phyloP scores from a whole-genome alignment of 2,113 vertebrate species.

The Pelusios castaneus region DNA sequence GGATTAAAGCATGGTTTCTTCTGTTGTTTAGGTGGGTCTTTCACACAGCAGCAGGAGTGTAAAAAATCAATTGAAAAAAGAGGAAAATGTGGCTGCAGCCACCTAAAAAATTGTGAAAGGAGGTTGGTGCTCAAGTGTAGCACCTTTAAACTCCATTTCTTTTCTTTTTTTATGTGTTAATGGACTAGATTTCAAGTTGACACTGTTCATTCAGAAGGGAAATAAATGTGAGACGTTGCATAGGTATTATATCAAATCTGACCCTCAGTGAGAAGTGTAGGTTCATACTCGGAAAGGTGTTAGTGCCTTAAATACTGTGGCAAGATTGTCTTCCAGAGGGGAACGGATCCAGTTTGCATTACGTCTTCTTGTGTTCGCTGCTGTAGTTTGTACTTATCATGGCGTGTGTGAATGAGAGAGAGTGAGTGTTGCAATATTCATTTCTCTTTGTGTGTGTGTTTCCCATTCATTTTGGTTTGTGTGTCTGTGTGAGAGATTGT shows the following conservation, averaged over 20 bases:
- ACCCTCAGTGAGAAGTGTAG: not conserved
- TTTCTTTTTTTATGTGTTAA: not conserved
- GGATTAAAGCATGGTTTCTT: conserved; percentile 26
- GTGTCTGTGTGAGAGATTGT: not conserved
- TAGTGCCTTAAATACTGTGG: not conserved
- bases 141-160: conserved; percentile 22
- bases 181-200: not conserved
- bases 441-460: not conserved
- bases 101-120: not conserved
- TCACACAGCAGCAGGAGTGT: not conserved
- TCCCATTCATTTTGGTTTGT: not conserved
- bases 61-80: not conserved
- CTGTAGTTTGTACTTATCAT: not conserved
- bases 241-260: not conserved
- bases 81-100: not conserved
- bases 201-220: not conserved
- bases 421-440: not conserved
- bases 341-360: not conserved
- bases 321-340: not conserved
- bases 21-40: not conserved
- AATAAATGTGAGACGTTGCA: not conserved
- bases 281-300: too few relatives aligned
- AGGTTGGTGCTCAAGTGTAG: conserved; percentile 38
- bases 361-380: not conserved
- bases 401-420: not conserved